Conservation (phyloP, 2,888 invertebrate species). For the Drosophila austrosaltans region DNA sequence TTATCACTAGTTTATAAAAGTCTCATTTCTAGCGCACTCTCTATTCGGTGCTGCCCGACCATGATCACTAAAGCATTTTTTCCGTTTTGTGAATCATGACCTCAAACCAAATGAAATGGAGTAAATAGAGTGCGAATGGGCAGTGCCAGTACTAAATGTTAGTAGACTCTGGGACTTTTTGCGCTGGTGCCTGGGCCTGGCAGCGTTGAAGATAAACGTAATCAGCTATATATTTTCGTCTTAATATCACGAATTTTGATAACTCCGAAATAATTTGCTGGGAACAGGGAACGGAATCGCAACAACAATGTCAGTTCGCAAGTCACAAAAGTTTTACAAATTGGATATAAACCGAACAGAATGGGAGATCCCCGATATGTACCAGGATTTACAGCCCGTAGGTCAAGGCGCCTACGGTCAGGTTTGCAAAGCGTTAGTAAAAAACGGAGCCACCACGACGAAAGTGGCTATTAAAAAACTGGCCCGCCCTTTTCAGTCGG, state of each 20-base stretch:
- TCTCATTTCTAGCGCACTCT: background rate
- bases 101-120: slow-evolving; percentile 28
- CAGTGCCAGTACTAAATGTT: slow-evolving; percentile 32
- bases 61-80: background rate
- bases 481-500: slow-evolving; percentile 98
- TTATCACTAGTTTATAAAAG: background rate
- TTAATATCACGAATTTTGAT: slow-evolving; percentile 41
- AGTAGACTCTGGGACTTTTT: slow-evolving; percentile 36
- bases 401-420: slow-evolving; percentile 98
- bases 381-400: slow-evolving; percentile 95
- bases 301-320: slow-evolving; percentile 26
- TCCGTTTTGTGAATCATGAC: slow-evolving; percentile 1
- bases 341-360: slow-evolving; percentile 98
- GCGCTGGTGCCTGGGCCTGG: slow-evolving; percentile 18
- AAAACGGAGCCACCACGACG: slow-evolving; percentile 55
- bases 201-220: slow-evolving; percentile 67
- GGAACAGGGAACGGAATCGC: background rate
- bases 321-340: slow-evolving; percentile 90
- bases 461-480: slow-evolving; percentile 98
- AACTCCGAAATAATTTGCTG: slow-evolving; percentile 2
- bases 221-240: slow-evolving; percentile 57
- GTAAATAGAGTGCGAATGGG: slow-evolving; percentile 33
- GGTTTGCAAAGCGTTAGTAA: slow-evolving; percentile 80
- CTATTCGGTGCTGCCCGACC: background rate
- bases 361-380: slow-evolving; percentile 97